phyloP scores from a whole-genome alignment of 2,797 vertebrate species.

The Myotis vivesi region DNA sequence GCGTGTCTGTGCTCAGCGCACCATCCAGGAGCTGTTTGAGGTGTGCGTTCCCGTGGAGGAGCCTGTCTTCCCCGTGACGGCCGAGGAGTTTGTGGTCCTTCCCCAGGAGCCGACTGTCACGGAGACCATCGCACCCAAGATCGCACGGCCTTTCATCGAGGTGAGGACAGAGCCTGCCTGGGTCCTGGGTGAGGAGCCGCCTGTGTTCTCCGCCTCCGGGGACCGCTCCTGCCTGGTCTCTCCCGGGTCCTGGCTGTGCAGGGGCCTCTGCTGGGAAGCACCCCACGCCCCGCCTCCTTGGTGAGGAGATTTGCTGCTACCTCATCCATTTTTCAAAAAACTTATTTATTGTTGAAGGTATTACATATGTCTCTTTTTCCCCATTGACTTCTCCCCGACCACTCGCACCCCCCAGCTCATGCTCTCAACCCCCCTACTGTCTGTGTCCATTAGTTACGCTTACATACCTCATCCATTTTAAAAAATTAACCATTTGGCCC shows the following conservation, averaged over 20 bases:
- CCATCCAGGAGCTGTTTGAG: constrained; percentile 98
- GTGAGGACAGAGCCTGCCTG: constrained; percentile 62
- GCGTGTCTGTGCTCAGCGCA: constrained; percentile 85
- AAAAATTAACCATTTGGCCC: too few relatives aligned
- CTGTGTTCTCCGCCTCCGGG: not conserved
- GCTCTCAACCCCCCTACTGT: too few relatives aligned
- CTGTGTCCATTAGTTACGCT: too few relatives aligned
- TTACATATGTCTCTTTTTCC: too few relatives aligned
- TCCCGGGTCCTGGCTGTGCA: not conserved
- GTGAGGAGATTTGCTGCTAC: not conserved
- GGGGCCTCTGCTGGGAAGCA: not conserved
- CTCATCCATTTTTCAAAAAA: not conserved
- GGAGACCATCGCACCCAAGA: constrained; percentile 95
- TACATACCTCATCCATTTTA: too few relatives aligned
- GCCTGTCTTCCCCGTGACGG: constrained; percentile 94
- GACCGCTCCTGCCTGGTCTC: too few relatives aligned
- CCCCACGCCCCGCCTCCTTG: not conserved
- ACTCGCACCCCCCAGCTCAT: too few relatives aligned
- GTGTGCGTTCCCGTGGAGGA: constrained; percentile 90
- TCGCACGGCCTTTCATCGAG: constrained; percentile 96
- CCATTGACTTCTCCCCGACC: too few relatives aligned
- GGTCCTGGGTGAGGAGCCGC: not conserved
- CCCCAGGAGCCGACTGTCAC: constrained; percentile 96
- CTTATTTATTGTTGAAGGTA: too few relatives aligned
- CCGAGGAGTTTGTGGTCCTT: constrained; percentile 98